These are phyloP conservation scores for Tupaia tana DNA, from an alignment of 2,113 vertebrate genomes.

Conservation along the genomic window DNA sequence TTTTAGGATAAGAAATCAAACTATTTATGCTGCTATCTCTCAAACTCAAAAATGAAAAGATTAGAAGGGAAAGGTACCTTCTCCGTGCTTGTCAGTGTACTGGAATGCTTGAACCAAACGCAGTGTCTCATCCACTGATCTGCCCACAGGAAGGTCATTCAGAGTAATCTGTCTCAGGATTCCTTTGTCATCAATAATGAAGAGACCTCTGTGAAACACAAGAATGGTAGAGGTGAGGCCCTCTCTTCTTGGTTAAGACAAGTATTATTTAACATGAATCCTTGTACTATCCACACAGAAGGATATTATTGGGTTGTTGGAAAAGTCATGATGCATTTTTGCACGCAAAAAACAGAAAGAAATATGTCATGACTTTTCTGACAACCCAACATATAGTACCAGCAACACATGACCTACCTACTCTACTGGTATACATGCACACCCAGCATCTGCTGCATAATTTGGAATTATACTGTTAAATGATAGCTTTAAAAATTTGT, in stretches of 20 bases:
- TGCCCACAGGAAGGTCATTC: conserved; percentile 97
- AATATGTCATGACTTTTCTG: too few relatives aligned
- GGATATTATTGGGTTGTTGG: neutral
- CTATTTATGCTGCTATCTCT: neutral
- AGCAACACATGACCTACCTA: neutral
- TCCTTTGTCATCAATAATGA: conserved; percentile 97
- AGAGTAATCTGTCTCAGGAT: conserved; percentile 96
- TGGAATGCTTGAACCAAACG: conserved; percentile 98
- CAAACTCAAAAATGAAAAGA: conserved; percentile 23
- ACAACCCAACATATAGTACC: neutral
- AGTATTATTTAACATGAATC: conserved; percentile 26
- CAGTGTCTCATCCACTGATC: conserved; percentile 97
- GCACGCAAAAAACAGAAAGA: too few relatives aligned
- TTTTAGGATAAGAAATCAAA: conserved; percentile 51
- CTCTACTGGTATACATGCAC: neutral
- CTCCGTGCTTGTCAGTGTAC: conserved; percentile 97
- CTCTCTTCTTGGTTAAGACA: conserved; percentile 43
- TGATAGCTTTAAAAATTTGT: conserved; percentile 12
- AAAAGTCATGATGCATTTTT: too few relatives aligned
- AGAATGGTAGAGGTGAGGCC: neutral
- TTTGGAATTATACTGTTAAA: conserved; percentile 40
- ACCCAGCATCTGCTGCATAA: neutral
- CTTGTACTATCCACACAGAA: neutral
- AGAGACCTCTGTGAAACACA: conserved; percentile 92
- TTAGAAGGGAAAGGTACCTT: conserved; percentile 87